Evolutionary conservation across 2,113 vertebrate species (phyloP), one percentile per base, ranked within the genome.

Genomic region (Podarcis raffonei): DNA sequence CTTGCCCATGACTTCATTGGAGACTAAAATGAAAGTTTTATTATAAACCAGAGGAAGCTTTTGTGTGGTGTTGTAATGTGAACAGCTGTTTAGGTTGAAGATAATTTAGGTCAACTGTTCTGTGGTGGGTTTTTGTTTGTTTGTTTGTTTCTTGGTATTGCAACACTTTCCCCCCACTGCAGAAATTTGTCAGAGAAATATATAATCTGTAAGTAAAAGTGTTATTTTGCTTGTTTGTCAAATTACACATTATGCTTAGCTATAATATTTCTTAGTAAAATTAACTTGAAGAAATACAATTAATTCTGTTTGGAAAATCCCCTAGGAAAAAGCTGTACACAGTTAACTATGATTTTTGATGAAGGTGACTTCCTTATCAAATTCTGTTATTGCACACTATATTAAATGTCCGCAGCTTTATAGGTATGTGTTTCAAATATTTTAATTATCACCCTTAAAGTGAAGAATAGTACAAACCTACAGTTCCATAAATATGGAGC

Each of bases 381-480:
- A 90, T 97, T 96, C 89, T 90, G 88, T 93, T 96, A 93, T 92
- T 92, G 95, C 94, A 95, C 91, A 92, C 89, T 95, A 82, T 94
- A 95, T 96, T 96, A 96, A 95, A 86, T 90, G 88, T 91, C 83
- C 96, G 94, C 53, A 0, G 81, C 89, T 95, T 95, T 95, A 96
- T 93, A 97, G 97, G 89, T 96, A 92, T 94, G 91, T 96, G 85
- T 97, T 96, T 96, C 93, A 96, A 83, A 96, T 95, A 94, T 96
- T 95, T 93, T 97, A 96, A 96, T 96, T 96, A 96, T 95, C 94
- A 95, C 90, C 92, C 84, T 96, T 92, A 92, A 93, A 93, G 89
- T 84, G 91, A 93, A 92, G 90, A 93, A 91, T 92, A 93, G 92
- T 89, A 88, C 37, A 92, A 93, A 94, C 79, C 93, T 84, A 39